phyloP scores from a whole-genome alignment of 2,888 invertebrate genomes.

The Nowickia ferox region DNA sequence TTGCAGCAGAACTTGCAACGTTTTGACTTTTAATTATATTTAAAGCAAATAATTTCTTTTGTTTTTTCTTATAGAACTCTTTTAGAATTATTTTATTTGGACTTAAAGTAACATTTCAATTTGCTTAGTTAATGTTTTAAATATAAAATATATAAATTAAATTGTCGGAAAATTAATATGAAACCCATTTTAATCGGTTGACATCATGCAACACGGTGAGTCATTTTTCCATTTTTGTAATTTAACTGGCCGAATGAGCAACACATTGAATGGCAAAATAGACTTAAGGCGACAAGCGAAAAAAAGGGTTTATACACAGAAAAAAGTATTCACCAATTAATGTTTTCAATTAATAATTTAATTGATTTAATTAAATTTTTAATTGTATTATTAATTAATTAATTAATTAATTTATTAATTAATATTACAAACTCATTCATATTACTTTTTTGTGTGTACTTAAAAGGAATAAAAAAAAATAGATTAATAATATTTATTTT shows the following conservation, averaged over 20 bases:
- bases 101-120: constrained; percentile 35
- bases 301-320: too few relatives aligned
- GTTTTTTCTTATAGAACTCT: neutral
- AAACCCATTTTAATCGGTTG: constrained; percentile 37
- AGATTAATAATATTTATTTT: neutral
- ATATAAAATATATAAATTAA: constrained; percentile 4
- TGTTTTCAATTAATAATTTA: too few relatives aligned
- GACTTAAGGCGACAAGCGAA: too few relatives aligned
- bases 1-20: constrained; percentile 11
- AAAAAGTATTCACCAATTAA: too few relatives aligned
- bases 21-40: constrained; percentile 33
- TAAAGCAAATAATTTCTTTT: constrained; percentile 36
- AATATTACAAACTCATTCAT: too few relatives aligned
- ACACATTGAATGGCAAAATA: neutral
- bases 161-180: constrained; percentile 25
- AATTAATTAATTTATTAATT: too few relatives aligned
- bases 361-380: too few relatives aligned
- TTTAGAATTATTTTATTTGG: constrained; percentile 6
- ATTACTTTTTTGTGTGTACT: too few relatives aligned
- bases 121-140: neutral
- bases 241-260: neutral
- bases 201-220: constrained; percentile 46
- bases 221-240: neutral
- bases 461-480: neutral
- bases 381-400: too few relatives aligned